A percentile compares a stretch with the other conserved stretches of the same genome.
Conservation (phyloP, 2,113 vertebrate genomes). For the Mesocricetus auratus region DNA sequence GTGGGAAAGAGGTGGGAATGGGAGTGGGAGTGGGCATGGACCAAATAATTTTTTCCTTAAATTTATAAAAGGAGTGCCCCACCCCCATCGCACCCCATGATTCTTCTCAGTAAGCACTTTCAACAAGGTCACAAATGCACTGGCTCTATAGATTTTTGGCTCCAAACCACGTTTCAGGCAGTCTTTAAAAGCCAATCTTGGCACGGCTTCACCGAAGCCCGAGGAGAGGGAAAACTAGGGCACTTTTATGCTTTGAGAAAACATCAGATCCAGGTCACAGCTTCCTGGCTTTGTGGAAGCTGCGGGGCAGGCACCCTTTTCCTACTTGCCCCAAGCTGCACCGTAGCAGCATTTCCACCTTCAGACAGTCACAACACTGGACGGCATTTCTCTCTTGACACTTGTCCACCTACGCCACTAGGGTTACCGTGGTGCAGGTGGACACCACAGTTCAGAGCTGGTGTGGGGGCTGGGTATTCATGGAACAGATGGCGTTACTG, state of each 20-base stretch:
- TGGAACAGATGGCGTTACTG: rapidly evolving
- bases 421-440: not conserved
- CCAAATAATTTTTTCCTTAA: rapidly evolving
- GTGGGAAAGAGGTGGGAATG: not conserved
- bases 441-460: not conserved
- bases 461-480: not conserved
- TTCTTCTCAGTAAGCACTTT: slow-evolving; percentile 75
- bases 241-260: slow-evolving; percentile 72
- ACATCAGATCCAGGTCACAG: slow-evolving; percentile 70
- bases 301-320: not conserved
- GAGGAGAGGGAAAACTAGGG: slow-evolving; percentile 77
- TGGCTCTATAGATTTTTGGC: slow-evolving; percentile 74
- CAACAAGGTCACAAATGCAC: slow-evolving; percentile 73
- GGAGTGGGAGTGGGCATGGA: not conserved
- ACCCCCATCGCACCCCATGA: not conserved
- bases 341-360: not conserved
- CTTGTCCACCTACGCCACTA: not conserved
- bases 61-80: not conserved
- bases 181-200: slow-evolving; percentile 80
- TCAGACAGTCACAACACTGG: not conserved
- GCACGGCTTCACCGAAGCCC: slow-evolving; percentile 59
- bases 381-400: not conserved
- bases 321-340: not conserved
- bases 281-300: not conserved
- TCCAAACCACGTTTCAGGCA: slow-evolving; percentile 63